phyloP scores from a whole-genome alignment of 2,113 vertebrate genomes.

The Athene cunicularia region DNA sequence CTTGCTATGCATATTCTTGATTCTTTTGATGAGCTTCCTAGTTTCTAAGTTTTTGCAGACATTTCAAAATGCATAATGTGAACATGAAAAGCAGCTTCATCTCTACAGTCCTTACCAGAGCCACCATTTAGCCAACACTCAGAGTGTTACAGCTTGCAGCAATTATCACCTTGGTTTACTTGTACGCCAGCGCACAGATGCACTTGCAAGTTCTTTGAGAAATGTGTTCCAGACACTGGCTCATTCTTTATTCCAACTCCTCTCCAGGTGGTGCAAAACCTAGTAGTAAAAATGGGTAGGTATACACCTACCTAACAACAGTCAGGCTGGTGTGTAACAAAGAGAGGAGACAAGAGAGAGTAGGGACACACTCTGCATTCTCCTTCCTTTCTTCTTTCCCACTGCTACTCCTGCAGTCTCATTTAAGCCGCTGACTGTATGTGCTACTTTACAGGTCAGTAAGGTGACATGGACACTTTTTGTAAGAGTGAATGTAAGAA shows the following conservation, averaged over 20 bases:
- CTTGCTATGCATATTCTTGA: background rate
- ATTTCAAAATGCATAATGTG: background rate
- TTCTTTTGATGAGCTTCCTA: background rate
- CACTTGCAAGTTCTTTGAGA: background rate
- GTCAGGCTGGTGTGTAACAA: background rate
- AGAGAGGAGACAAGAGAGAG: background rate
- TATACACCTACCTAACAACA: background rate
- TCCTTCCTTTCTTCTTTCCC: background rate
- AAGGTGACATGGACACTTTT: background rate
- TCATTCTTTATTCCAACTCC: background rate
- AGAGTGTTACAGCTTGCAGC: background rate
- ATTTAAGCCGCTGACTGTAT: background rate
- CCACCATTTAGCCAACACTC: background rate
- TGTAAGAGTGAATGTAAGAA: background rate
- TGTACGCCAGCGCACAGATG: background rate
- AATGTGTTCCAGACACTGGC: background rate
- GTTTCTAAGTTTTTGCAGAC: background rate
- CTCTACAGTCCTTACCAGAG: background rate
- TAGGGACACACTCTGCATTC: fast-evolving
- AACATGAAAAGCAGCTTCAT: background rate
- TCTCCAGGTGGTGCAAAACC: background rate
- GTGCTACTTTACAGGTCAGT: background rate
- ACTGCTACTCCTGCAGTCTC: background rate
- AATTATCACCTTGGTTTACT: background rate
- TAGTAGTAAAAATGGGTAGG: background rate